phyloP scores from a whole-genome alignment of 1,140 invertebrate species.

The Dreissena polymorpha region DNA sequence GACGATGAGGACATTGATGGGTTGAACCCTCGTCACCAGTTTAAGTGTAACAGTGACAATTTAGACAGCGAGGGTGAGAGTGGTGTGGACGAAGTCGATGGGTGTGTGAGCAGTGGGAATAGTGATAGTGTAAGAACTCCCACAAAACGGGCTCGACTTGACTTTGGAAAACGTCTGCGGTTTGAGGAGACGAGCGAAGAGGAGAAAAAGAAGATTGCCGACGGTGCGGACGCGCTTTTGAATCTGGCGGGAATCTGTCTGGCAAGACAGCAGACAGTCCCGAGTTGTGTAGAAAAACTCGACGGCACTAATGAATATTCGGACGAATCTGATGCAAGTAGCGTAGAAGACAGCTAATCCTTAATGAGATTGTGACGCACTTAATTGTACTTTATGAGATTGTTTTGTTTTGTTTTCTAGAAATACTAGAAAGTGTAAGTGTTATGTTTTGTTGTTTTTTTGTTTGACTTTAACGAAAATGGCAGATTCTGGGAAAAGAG shows the following conservation, averaged over 20 bases:
- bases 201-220: conserved; percentile 86
- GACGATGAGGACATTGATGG: conserved; percentile 49
- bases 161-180: conserved; percentile 27
- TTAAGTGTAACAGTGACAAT: conserved; percentile 26
- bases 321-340: conserved; percentile 23
- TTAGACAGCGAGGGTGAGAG: conserved; percentile 54
- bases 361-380: no score
- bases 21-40: neutral
- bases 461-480: no score
- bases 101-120: conserved; percentile 52
- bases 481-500: no score
- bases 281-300: conserved; percentile 27
- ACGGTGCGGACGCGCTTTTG: conserved; percentile 89
- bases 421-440: no score
- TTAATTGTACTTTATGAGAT: no score
- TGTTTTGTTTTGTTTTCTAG: no score
- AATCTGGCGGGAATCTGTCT: conserved; percentile 84
- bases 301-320: conserved; percentile 44
- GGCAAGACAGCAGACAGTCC: conserved; percentile 31
- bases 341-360: conserved; percentile 1
- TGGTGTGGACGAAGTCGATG: conserved; percentile 66
- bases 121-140: conserved; percentile 41
- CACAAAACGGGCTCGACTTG: conserved; percentile 39
- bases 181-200: conserved; percentile 82
- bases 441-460: no score